Conservation (phyloP, 2,888 invertebrate species). For the Ceramica pisi region DNA sequence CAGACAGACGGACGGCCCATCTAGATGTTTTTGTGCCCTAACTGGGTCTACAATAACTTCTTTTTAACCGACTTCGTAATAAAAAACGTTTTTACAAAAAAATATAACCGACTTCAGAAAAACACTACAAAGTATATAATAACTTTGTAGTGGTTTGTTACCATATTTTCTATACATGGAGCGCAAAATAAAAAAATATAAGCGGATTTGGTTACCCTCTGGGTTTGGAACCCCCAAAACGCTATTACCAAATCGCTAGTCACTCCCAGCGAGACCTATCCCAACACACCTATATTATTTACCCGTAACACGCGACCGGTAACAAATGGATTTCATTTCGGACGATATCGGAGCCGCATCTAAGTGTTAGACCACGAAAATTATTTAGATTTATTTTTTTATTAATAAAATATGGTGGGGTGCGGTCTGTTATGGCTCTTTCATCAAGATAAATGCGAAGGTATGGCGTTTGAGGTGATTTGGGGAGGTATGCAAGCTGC, state of each 20-base stretch:
- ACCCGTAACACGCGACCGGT: conserved; percentile 65
- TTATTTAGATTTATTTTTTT: conserved; percentile 55
- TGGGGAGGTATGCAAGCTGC: conserved; percentile 9
- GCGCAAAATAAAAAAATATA: too few species aligned
- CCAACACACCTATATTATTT: conserved; percentile 61
- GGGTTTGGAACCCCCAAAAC: background rate
- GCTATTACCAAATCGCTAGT: conserved; percentile 21
- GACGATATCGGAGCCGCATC: conserved; percentile 60
- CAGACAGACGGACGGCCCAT: too few species aligned
- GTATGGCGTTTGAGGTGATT: conserved; percentile 1
- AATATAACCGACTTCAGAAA: too few species aligned
- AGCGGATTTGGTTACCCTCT: too few species aligned
- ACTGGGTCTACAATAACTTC: too few species aligned
- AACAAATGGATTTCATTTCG: conserved; percentile 71
- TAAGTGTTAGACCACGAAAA: conserved; percentile 56
- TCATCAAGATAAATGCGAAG: conserved; percentile 51
- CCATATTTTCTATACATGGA: too few species aligned
- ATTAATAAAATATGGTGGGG: conserved; percentile 38
- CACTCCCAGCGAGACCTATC: conserved; percentile 30
- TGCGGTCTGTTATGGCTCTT: conserved; percentile 44
- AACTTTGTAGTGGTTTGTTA: too few species aligned
- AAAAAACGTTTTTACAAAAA: too few species aligned
- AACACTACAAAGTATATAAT: too few species aligned
- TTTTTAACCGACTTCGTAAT: too few species aligned
- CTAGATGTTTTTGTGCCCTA: too few species aligned